Percentiles rank a stretch among this genome's conserved stretches.
phyloP scores from a whole-genome alignment of 2,113 vertebrate species.

The Edolisoma coerulescens region DNA sequence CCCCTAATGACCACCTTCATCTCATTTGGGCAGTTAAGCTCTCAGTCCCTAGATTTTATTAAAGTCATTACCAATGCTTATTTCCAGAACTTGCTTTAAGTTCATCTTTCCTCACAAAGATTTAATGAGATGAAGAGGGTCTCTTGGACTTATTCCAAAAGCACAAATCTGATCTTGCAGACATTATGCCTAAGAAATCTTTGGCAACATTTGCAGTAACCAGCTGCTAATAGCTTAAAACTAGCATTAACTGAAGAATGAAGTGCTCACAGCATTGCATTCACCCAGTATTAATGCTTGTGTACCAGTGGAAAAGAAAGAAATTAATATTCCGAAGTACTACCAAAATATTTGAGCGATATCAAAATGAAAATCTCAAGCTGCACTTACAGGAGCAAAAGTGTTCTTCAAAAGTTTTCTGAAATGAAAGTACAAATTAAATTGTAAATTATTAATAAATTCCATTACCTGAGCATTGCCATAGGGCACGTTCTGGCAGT shows the following conservation, averaged over 20 bases:
- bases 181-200: not conserved
- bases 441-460: constrained; percentile 3
- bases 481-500: constrained; percentile 87
- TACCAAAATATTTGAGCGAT: not conserved
- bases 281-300: not conserved
- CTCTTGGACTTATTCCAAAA: not conserved
- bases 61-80: not conserved
- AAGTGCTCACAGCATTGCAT: not conserved
- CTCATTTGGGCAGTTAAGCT: not conserved
- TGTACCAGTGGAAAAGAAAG: not conserved
- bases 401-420: not conserved
- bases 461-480: constrained; percentile 91
- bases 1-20: not conserved
- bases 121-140: not conserved
- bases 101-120: not conserved
- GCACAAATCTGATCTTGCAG: not conserved
- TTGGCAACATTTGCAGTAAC: not conserved
- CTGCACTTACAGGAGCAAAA: not conserved
- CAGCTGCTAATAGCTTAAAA: not conserved
- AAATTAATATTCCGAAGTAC: not conserved
- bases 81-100: not conserved
- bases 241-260: not conserved
- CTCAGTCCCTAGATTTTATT: not conserved
- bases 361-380: not conserved
- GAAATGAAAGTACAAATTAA: constrained; percentile 1